These are phyloP conservation scores for Hetaerina titia DNA, from an alignment of 2,888 invertebrate species.

Conservation along the genomic window DNA sequence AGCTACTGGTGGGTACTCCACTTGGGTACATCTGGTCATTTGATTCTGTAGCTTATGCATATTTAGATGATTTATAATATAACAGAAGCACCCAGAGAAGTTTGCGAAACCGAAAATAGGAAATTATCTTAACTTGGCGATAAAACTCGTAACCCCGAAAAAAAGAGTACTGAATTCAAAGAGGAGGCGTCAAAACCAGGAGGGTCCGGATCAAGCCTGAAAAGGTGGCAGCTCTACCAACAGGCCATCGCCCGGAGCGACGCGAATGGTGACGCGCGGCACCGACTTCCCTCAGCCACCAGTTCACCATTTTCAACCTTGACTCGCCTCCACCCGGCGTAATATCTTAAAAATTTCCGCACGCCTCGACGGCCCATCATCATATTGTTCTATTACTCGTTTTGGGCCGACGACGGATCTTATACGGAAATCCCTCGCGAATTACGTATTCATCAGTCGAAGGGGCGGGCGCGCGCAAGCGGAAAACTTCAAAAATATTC, in stretches of 20 bases:
- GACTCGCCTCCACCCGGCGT: neutral
- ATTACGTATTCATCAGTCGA: constrained; percentile 15
- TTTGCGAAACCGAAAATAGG: too few species aligned
- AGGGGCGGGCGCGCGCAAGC: neutral
- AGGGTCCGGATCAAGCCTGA: neutral
- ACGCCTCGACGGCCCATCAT: neutral
- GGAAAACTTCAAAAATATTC: neutral
- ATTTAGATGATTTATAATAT: too few species aligned
- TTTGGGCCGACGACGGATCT: neutral
- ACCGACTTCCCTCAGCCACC: neutral
- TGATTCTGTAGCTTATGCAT: too few species aligned
- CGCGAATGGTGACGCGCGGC: neutral
- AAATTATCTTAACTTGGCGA: too few species aligned
- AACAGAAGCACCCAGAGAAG: too few species aligned
- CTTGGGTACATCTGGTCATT: too few species aligned
- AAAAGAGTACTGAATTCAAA: too few species aligned
- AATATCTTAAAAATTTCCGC: constrained; percentile 10
- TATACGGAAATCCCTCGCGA: constrained; percentile 4
- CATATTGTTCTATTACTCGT: constrained; percentile 27
- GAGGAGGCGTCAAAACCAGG: too few species aligned
- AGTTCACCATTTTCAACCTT: constrained; percentile 12
- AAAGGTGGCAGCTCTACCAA: neutral
- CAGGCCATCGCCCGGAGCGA: neutral
- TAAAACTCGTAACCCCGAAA: too few species aligned
- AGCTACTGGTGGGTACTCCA: too few species aligned